Percentiles rank a stretch among this genome's conserved stretches.
phyloP scores from a whole-genome alignment of 2,113 vertebrate genomes.

The Colaptes auratus region DNA sequence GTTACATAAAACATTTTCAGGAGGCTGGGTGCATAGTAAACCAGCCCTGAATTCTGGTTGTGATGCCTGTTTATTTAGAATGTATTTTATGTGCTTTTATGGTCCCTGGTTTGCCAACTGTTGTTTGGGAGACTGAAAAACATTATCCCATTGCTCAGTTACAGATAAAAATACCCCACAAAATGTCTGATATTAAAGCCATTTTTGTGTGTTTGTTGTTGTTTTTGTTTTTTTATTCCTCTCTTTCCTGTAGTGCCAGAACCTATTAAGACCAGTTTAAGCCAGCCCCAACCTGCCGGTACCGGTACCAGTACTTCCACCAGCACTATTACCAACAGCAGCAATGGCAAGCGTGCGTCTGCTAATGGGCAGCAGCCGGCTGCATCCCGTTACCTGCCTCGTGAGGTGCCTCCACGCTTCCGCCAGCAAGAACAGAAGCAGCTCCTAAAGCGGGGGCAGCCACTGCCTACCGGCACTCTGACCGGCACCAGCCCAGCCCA shows the following conservation, averaged over 20 bases:
- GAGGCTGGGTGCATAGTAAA: not conserved
- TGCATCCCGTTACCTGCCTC: constrained; percentile 90
- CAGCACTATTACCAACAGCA: constrained; percentile 85
- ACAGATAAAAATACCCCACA: fast-evolving
- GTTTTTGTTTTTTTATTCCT: not conserved
- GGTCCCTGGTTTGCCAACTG: not conserved
- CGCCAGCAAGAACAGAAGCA: constrained; percentile 98
- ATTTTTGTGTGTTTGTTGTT: not conserved
- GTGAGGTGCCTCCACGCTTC: constrained; percentile 97
- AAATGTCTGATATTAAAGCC: not conserved
- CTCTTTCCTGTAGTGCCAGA: constrained; percentile 87
- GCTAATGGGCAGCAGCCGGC: constrained; percentile 84
- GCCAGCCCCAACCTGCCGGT: constrained; percentile 89
- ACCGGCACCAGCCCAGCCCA: constrained; percentile 74
- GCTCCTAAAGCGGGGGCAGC: constrained; percentile 96
- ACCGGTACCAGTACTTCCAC: constrained; percentile 86
- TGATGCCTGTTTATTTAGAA: not conserved
- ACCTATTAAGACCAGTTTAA: constrained; percentile 91
- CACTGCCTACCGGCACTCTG: constrained; percentile 86
- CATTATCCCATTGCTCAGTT: not conserved
- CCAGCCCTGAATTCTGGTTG: not conserved
- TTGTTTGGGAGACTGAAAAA: not conserved
- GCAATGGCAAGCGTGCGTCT: constrained; percentile 92
- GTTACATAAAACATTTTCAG: not conserved
- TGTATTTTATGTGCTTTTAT: not conserved